Base-by-base conservation (phyloP, 2,113 vertebrate species). In the Microcebus griseorufus region DNA sequence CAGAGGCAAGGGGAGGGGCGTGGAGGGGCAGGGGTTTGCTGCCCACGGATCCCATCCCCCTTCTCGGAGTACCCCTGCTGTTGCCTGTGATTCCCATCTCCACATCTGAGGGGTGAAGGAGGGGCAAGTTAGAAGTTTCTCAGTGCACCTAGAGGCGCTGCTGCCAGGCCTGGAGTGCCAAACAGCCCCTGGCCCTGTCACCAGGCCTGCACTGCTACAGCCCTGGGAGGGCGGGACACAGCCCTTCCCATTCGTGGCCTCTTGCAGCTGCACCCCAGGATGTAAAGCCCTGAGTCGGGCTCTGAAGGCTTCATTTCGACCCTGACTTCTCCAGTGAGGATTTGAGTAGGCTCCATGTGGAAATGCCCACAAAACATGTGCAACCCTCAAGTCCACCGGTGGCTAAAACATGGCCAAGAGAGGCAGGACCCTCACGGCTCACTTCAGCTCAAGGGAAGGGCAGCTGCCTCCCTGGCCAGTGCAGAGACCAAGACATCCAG, bases 311-410 rank as follows among this genome's bases (percentile, higher is more conserved):
- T 82, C 34, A 75, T 42, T 81, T 88, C 94, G 94, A 91, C 95
- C 53, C 92, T 91, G 96, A 97, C 83, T 95, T 97, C 89, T 91
- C 88, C 60, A 39, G 60, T 48, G 60, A 76, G 91, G 88, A 79
- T 69, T 3, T 93, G 78, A 96, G 65, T 8, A 78, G 90, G 60
- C 55, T 65, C 45, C 17, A 1, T 5, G n/a, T 42, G 58, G 65
- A 67, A 90, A 88, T 75, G 72, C 79, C 88, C 93, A 78, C 85
- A 82, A 45, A 86, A 75, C 76, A 64, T 37, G 1, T 65, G 69
- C 27, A 27, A 58, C 82, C 70, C 22, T 94, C 90, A 48, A 83
- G 91, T 90, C 92, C 32, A 22, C 3, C 3, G 58, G 73, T 53
- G 86, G 78, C 62, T 34, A 73, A 91, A 34, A 53, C n/a, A 14